Conservation (phyloP, 2,888 invertebrate species). For the Agrochola lychnidis region DNA sequence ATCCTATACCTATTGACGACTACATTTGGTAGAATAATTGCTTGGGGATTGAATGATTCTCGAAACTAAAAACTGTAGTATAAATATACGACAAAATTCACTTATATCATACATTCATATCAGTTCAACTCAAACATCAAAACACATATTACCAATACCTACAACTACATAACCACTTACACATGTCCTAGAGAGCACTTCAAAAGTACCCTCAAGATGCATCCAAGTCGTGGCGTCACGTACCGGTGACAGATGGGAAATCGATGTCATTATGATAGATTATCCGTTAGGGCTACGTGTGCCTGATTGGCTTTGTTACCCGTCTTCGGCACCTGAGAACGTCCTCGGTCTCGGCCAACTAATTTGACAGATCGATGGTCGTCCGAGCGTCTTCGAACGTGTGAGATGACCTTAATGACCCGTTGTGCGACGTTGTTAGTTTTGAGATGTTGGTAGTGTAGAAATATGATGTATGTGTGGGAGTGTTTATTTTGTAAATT, state of each 20-base stretch:
- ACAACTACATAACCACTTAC: conserved; percentile 50
- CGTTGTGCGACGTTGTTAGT: conserved; percentile 53
- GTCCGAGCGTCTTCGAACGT: conserved; percentile 71
- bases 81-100: not conserved
- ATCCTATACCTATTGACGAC: not conserved
- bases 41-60: not conserved
- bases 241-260: conserved; percentile 84
- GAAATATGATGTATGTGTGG: not conserved
- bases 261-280: conserved; percentile 90
- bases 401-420: conserved; percentile 82
- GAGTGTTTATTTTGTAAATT: not conserved
- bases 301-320: conserved; percentile 89
- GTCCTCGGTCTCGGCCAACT: conserved; percentile 80
- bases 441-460: conserved; percentile 10
- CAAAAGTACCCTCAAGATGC: conserved; percentile 73
- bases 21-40: not conserved
- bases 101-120: not conserved
- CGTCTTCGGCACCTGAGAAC: conserved; percentile 85
- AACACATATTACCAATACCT: conserved; percentile 5
- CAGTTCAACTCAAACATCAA: not conserved
- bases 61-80: not conserved
- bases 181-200: conserved; percentile 58
- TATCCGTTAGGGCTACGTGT: conserved; percentile 84
- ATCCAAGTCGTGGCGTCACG: conserved; percentile 79
- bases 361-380: conserved; percentile 90